Evolutionary conservation across 2,797 vertebrate species (phyloP).

Genomic region (Clarias pachynema): DNA sequence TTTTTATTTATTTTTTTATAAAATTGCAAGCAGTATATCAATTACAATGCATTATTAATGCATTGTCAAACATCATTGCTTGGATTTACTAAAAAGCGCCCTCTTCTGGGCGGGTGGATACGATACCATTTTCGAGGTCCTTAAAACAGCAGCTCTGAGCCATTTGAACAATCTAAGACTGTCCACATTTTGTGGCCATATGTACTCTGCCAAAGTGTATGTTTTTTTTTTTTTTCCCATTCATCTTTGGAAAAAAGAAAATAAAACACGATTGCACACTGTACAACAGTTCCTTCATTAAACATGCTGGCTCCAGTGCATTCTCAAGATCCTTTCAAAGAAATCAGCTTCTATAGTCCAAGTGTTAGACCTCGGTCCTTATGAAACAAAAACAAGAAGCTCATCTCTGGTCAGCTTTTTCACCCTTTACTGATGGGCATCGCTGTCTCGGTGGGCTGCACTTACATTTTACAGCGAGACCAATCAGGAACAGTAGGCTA

Average conservation of each 20-base stretch:
- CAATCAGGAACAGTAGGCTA: slow-evolving; percentile 60
- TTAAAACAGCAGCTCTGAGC: not conserved
- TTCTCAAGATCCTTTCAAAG: not conserved
- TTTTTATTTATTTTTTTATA: not conserved
- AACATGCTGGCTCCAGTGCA: not conserved
- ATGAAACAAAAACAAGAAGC: slow-evolving; percentile 18
- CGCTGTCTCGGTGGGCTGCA: slow-evolving; percentile 44
- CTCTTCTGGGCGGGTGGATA: slow-evolving; percentile 53
- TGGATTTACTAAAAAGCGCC: slow-evolving; percentile 34
- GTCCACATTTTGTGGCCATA: not conserved
- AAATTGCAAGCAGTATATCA: not conserved
- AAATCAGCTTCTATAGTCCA: slow-evolving; percentile 19
- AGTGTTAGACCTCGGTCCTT: slow-evolving; percentile 5
- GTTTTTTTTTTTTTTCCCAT: not conserved
- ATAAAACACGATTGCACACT: slow-evolving; percentile 6
- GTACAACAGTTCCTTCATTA: slow-evolving; percentile 22
- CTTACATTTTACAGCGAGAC: slow-evolving; percentile 67
- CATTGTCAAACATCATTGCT: not conserved
- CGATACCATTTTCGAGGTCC: slow-evolving; percentile 3
- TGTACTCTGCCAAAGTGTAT: not conserved
- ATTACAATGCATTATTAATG: not conserved
- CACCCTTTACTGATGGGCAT: slow-evolving; percentile 23
- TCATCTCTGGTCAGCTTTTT: slow-evolving; percentile 41
- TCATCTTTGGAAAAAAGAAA: not conserved
- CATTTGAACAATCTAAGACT: not conserved